Evolutionary conservation across 2,888 invertebrate species (phyloP).

Genomic region (Limenitis camilla): DNA sequence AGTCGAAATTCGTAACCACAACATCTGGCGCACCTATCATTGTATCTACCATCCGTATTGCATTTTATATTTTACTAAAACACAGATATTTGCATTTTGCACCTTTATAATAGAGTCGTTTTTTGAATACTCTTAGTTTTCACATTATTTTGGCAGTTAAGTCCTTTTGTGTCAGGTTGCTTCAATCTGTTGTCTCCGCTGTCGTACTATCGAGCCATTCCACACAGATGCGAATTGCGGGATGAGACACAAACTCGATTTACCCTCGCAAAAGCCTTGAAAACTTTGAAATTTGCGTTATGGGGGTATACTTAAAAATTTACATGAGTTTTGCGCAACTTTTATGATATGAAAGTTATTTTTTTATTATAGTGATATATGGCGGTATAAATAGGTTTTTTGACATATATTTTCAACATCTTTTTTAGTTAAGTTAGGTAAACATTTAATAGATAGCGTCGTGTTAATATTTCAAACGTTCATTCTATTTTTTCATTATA

Average conservation of each 20-base stretch:
- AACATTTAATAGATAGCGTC: too few relatives aligned
- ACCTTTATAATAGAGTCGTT: slow-evolving; percentile 23
- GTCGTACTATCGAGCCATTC: slow-evolving; percentile 58
- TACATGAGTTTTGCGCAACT: slow-evolving; percentile 4
- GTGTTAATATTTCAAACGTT: too few relatives aligned
- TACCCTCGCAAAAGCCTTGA: slow-evolving; percentile 46
- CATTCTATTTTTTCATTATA: too few relatives aligned
- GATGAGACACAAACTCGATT: slow-evolving; percentile 56
- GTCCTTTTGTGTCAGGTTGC: slow-evolving; percentile 43
- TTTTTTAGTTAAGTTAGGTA: too few relatives aligned
- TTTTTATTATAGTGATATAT: too few relatives aligned
- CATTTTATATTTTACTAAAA: slow-evolving; percentile 51
- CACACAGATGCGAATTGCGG: slow-evolving; percentile 60
- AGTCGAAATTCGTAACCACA: slow-evolving; percentile 67
- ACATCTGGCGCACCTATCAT: slow-evolving; percentile 61
- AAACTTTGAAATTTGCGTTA: slow-evolving; percentile 27
- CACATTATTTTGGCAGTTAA: slow-evolving; percentile 38
- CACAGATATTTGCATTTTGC: slow-evolving; percentile 28
- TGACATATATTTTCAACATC: too few relatives aligned
- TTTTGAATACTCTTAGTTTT: slow-evolving; percentile 26
- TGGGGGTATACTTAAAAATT: slow-evolving; percentile 20
- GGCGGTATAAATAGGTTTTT: too few relatives aligned
- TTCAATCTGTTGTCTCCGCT: slow-evolving; percentile 68
- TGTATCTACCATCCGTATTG: slow-evolving; percentile 48
- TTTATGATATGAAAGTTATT: background rate